Evolutionary conservation across 1,140 invertebrate species (phyloP).

Genomic region (Eupristina koningsbergeri): DNA sequence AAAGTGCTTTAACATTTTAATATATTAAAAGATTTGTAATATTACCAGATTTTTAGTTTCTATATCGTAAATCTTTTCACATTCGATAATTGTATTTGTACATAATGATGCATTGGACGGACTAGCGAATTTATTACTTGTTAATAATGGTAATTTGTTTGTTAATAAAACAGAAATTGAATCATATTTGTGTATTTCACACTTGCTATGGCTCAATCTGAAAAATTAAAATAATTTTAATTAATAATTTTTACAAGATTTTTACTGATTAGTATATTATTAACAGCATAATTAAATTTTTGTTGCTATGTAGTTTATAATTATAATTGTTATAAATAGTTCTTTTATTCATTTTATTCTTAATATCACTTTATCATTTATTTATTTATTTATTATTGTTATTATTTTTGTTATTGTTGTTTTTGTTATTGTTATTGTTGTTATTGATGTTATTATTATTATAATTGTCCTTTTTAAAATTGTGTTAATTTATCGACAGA

Average conservation of each 20-base stretch:
- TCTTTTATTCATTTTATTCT: no score
- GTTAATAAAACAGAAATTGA: conserved; percentile 53
- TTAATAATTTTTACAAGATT: neutral
- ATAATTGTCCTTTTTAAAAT: no score
- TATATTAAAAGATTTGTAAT: neutral
- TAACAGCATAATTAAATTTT: no score
- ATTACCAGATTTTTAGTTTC: conserved; percentile 57
- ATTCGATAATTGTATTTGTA: conserved; percentile 46
- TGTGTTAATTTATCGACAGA: no score
- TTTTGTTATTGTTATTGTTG: no score
- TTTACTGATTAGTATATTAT: neutral
- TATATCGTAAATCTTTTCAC: conserved; percentile 57
- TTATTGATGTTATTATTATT: no score
- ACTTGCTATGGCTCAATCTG: conserved; percentile 56
- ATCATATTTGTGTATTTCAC: conserved; percentile 51
- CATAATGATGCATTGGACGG: neutral
- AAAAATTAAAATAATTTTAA: neutral
- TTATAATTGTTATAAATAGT: no score
- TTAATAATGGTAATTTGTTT: conserved; percentile 49
- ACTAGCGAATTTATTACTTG: neutral
- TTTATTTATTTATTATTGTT: no score
- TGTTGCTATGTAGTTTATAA: no score
- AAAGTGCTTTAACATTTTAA: no score
- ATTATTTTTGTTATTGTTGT: no score
- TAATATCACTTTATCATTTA: no score